Conservation (phyloP, 2,113 vertebrate genomes). For the Phaethornis superciliosus region DNA sequence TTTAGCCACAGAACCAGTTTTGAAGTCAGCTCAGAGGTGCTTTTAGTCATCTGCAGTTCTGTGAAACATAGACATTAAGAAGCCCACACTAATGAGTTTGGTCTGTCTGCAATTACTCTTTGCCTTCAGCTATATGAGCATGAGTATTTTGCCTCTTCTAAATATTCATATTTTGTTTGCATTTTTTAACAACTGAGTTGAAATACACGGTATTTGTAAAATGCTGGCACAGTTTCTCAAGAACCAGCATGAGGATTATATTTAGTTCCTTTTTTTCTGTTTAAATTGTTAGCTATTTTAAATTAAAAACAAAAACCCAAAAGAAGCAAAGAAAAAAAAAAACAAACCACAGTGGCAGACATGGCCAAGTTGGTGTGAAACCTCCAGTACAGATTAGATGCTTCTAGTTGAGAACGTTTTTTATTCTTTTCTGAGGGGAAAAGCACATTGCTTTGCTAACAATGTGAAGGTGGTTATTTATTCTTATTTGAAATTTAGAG, state of each 20-base stretch:
- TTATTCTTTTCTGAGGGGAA: neutral
- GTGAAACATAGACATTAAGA: neutral
- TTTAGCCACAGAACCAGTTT: neutral
- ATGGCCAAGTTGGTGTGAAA: neutral
- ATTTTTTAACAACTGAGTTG: neutral
- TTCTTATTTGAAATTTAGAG: neutral
- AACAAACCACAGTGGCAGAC: too few relatives aligned
- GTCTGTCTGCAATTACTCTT: slow-evolving; percentile 6
- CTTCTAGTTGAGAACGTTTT: neutral
- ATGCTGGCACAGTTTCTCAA: neutral
- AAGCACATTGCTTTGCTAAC: neutral
- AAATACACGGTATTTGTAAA: neutral
- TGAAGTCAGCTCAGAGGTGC: neutral
- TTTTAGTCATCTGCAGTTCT: neutral
- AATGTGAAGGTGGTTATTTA: neutral
- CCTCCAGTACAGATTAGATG: neutral
- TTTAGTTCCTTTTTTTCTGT: neutral
- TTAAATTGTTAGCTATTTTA: neutral
- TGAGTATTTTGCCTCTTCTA: neutral
- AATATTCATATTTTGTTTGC: neutral
- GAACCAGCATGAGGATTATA: neutral
- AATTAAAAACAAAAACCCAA: neutral
- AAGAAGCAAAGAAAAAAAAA: too few relatives aligned
- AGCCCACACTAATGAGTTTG: neutral
- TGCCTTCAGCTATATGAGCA: slow-evolving; percentile 14